Evolutionary conservation across 1,140 invertebrate genomes (phyloP), one percentile per base, ranked within the genome.

Genomic region (Zaprionus capensis): DNA sequence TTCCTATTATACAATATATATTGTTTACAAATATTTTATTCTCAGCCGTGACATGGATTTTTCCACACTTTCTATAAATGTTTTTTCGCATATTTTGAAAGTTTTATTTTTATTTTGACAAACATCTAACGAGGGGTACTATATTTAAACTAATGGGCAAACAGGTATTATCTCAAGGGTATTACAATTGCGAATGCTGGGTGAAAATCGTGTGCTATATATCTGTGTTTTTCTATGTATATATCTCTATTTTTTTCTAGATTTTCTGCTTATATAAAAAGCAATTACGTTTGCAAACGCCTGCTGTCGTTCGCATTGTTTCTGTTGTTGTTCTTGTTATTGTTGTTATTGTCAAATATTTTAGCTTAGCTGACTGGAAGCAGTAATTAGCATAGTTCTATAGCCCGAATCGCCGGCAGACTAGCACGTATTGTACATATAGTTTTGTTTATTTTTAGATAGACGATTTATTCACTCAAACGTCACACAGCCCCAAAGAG

Each of bases 321-420:
- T 31, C 28, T 31, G 28, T 31, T 31, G 28, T 31, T 31, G 46
- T 49, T 58, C 71, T 71, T 61, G 44, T 53, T 56, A 46, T 62
- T 69, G 34, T 15, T 65, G 57, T 72, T 81, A 77, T 81, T 81
- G 78, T 61, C 78, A 58, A 74, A 73, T 73, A 80, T 74, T 83
- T 61, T 76, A 76, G 56, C 24, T 63, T 20, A 17, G 53, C 59
- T 66, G 26, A 26, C 55, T 65, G 69, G 69, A 53, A 65, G 62
- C 20, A 58, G 46, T 67, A 67, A 67, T 67, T 67, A 67, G 55
- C 65, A 63, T 63, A 71, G 44, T 44, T 63, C 58, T 63, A 63
- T 55, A 62, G 49, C 17, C 38, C 2, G 34, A 41, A 71, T 44
- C 17, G 59, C 22, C 22, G 12, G 17, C 22, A 28, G n/a, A 53